Evolutionary conservation across 2,113 vertebrate genomes (phyloP).

Genomic region (Malurus cyaneus): DNA sequence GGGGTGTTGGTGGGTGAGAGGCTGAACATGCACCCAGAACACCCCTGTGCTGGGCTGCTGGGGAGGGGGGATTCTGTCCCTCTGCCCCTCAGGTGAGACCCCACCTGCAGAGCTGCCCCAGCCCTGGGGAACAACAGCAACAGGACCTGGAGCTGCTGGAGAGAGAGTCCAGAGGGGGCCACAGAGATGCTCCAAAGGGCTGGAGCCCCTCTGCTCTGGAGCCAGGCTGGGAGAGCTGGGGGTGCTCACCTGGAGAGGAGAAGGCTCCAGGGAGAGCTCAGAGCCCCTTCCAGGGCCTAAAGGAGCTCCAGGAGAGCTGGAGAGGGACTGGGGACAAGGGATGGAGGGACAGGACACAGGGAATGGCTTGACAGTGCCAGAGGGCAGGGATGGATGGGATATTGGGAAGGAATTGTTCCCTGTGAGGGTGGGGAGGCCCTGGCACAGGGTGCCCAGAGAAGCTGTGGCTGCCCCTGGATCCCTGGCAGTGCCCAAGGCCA

Average conservation of each 20-base stretch:
- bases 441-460: background rate
- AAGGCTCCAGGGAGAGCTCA: background rate
- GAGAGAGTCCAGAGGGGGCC: background rate
- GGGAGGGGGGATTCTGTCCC: background rate
- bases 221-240: background rate
- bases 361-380: background rate
- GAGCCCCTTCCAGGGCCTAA: background rate
- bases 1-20: background rate
- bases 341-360: background rate
- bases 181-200: accelerated
- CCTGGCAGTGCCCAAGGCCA: background rate
- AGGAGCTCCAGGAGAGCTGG: background rate
- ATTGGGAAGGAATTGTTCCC: background rate
- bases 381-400: background rate
- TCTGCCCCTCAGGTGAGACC: background rate
- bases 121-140: background rate
- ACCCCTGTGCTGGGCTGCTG: background rate
- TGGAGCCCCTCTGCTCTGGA: background rate
- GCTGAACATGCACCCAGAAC: background rate
- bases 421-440: background rate
- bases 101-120: background rate
- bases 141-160: background rate
- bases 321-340: background rate
- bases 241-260: no score
- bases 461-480: background rate